These are phyloP conservation scores for Dione vanillae DNA, from an alignment of 2,888 invertebrate genomes.

Conservation along the genomic window DNA sequence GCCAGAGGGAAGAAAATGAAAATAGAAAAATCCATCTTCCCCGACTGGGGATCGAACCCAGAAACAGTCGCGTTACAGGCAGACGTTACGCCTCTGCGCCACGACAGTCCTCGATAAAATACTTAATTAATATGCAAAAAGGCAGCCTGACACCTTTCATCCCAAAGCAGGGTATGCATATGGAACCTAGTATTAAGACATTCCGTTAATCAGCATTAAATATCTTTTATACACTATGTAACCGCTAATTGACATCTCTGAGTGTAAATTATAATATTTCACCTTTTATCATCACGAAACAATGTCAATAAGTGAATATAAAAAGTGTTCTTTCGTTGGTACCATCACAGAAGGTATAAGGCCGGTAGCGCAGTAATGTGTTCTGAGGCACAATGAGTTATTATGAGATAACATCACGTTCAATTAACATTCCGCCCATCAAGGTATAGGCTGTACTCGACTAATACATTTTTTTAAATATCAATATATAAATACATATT, in stretches of 20 bases:
- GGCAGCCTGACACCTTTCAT: too few relatives aligned
- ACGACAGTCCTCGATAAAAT: too few relatives aligned
- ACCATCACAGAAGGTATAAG: conserved; percentile 47
- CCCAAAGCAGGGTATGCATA: too few relatives aligned
- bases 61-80: too few relatives aligned
- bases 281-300: background rate
- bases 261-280: background rate
- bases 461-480: background rate
- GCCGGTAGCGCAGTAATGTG: conserved; percentile 60
- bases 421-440: conserved; percentile 75
- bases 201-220: background rate
- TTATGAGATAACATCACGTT: conserved; percentile 76
- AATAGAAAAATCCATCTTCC: too few relatives aligned
- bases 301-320: conserved; percentile 21
- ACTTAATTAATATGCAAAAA: too few relatives aligned
- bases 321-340: conserved; percentile 13
- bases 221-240: background rate
- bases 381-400: conserved; percentile 72
- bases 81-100: too few relatives aligned
- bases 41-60: too few relatives aligned
- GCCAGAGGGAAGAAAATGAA: too few relatives aligned
- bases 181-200: background rate
- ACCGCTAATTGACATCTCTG: background rate
- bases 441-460: conserved; percentile 47
- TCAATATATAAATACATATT: too few relatives aligned